These are phyloP conservation scores for Periplaneta americana DNA, from an alignment of 1,140 invertebrate genomes.

Conservation along the genomic window DNA sequence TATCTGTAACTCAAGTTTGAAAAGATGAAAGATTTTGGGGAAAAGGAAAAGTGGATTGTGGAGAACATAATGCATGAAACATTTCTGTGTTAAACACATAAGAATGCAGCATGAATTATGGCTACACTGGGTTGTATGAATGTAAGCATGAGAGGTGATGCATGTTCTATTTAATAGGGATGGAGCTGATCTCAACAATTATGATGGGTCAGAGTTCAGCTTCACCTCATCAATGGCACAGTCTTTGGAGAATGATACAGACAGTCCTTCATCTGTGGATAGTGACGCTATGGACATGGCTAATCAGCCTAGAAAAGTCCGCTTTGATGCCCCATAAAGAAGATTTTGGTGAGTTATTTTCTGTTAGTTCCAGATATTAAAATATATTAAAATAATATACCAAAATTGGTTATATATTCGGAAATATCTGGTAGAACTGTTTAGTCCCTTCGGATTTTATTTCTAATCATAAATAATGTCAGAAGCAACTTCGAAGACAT, in stretches of 20 bases:
- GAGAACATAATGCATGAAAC: not conserved
- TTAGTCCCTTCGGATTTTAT: no score
- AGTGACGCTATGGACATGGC: not conserved
- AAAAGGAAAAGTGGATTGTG: not conserved
- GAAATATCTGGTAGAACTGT: no score
- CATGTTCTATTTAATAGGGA: conserved; percentile 2
- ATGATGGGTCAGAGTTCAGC: conserved; percentile 40
- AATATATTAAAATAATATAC: no score
- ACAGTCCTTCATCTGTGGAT: not conserved
- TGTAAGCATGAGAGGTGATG: conserved; percentile 9
- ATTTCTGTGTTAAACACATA: not conserved
- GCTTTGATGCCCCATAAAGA: not conserved
- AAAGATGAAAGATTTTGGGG: not conserved
- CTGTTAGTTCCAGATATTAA: no score
- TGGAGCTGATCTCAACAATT: conserved; percentile 3
- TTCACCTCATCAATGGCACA: conserved; percentile 43
- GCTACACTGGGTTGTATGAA: not conserved
- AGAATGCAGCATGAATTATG: no score
- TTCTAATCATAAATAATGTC: no score
- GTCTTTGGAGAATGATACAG: conserved; percentile 31
- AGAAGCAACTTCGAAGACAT: no score
- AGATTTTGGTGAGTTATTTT: not conserved
- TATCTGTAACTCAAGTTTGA: not conserved
- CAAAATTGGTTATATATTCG: no score
- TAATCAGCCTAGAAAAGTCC: not conserved